Conservation (phyloP, 2,797 vertebrate species). For the Macropodus opercularis region DNA sequence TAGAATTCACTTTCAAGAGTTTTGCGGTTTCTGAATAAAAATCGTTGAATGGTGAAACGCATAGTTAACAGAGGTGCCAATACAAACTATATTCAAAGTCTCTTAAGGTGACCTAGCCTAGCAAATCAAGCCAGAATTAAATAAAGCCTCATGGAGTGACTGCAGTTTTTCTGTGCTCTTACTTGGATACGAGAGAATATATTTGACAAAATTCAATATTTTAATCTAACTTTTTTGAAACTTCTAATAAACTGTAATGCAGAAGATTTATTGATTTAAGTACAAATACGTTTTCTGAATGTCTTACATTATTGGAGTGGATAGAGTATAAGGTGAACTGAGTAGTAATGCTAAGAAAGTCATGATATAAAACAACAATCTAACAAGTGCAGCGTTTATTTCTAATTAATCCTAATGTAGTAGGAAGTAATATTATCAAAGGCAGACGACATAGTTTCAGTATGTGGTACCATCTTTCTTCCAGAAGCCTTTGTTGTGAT, state of each 20-base stretch:
- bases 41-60: background rate
- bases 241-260: background rate
- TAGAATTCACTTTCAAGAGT: background rate
- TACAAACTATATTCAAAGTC: slow-evolving; percentile 1
- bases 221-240: background rate
- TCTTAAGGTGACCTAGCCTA: background rate
- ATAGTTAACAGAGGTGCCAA: too few relatives aligned
- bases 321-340: background rate
- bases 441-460: background rate
- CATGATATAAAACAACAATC: background rate
- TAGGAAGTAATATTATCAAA: background rate
- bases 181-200: too few relatives aligned
- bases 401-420: background rate
- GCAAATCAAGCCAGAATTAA: slow-evolving; percentile 13
- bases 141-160: slow-evolving; percentile 23
- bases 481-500: slow-evolving; percentile 77
- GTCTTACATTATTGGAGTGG: background rate
- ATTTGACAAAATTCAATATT: background rate
- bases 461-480: slow-evolving; percentile 11
- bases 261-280: slow-evolving; percentile 1
- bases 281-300: background rate
- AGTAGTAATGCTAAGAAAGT: background rate
- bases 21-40: slow-evolving; percentile 12
- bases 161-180: background rate
- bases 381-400: background rate